Conservation (phyloP, 2,113 vertebrate genomes). For the Atractosteus spatula region DNA sequence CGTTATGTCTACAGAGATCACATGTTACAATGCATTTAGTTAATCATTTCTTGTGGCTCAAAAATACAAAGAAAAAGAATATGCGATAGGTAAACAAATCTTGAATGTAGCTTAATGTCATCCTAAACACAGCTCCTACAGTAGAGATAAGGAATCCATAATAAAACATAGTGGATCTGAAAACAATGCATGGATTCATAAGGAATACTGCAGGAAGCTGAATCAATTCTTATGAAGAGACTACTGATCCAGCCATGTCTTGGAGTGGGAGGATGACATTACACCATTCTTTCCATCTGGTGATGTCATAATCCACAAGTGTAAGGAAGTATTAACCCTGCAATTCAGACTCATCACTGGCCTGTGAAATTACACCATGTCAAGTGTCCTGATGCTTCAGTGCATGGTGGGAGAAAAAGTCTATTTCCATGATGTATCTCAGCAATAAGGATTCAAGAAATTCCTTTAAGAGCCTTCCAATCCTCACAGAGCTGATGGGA, state of each 20-base stretch:
- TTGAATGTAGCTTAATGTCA: background rate
- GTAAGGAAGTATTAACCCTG: too few species aligned
- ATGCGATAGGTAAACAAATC: background rate
- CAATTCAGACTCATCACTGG: background rate
- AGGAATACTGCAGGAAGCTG: constrained; percentile 22
- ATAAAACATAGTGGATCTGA: constrained; percentile 4
- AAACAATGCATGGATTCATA: too few species aligned
- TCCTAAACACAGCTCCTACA: background rate
- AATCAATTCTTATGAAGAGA: constrained; percentile 7
- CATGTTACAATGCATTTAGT: too few species aligned
- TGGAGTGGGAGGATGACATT: constrained; percentile 4
- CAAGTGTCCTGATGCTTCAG: background rate
- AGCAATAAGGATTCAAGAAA: constrained; percentile 30
- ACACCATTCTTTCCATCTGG: background rate
- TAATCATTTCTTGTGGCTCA: too few species aligned
- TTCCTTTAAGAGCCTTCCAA: constrained; percentile 30
- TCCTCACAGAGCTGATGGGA: constrained; percentile 26
- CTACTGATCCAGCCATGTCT: constrained; percentile 3
- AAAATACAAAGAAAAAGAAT: background rate
- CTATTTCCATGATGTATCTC: constrained; percentile 44
- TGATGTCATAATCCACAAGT: constrained; percentile 28
- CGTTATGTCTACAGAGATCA: too few species aligned
- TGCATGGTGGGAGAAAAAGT: constrained; percentile 33
- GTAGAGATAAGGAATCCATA: constrained; percentile 19
- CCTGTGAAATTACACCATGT: background rate